Conservation (phyloP, 1,140 invertebrate genomes). For the Ceratitis capitata region DNA sequence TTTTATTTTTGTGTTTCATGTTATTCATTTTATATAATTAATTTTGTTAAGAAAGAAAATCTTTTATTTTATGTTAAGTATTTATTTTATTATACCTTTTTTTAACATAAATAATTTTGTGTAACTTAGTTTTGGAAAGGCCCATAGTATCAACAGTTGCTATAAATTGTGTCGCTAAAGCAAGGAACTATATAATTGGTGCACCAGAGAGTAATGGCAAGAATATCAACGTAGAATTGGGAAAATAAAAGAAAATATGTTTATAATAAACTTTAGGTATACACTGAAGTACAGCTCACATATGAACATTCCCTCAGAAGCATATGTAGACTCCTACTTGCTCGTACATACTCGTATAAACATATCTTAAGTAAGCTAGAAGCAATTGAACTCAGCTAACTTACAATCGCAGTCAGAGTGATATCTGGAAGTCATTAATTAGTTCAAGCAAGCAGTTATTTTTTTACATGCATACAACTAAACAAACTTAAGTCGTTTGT, state of each 20-base stretch:
- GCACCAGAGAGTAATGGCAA: neutral
- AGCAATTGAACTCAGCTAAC: neutral
- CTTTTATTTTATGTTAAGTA: too few species aligned
- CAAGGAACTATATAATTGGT: conserved; percentile 9
- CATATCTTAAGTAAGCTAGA: neutral
- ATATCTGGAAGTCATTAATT: conserved; percentile 30
- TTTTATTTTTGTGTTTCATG: too few species aligned
- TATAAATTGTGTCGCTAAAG: conserved; percentile 2
- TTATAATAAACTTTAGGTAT: neutral
- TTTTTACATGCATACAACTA: neutral
- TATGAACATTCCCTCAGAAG: too few species aligned
- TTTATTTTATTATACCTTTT: too few species aligned
- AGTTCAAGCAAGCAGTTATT: neutral
- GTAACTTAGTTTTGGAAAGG: too few species aligned
- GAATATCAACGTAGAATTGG: neutral
- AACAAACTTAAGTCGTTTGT: neutral
- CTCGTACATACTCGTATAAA: neutral
- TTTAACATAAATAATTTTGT: too few species aligned
- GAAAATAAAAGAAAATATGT: neutral
- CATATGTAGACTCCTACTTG: too few species aligned
- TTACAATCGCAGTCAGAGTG: neutral
- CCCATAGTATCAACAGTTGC: neutral
- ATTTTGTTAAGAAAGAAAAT: too few species aligned
- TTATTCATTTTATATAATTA: too few species aligned
- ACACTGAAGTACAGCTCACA: neutral